Base-by-base conservation (phyloP, 2,113 vertebrate species). In the Neogale vison region DNA sequence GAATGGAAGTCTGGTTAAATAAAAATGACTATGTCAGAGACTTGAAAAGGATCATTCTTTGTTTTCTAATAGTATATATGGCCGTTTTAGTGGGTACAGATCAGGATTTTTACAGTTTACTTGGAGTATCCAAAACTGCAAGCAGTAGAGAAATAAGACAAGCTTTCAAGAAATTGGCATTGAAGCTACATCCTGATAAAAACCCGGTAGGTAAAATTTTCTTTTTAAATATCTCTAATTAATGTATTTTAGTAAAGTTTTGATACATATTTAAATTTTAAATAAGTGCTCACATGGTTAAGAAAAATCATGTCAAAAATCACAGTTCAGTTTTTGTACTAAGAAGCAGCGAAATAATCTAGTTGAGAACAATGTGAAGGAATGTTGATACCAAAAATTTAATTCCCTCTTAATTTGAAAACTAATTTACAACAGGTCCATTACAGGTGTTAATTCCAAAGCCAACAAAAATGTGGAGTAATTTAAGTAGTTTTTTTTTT, bases 151-250 rank as follows among this genome's bases (percentile, higher is more conserved):
- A 99, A 98, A 99, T 99, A 93, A 98, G 99, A 82, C 99, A 99
- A 88, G 99, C 99, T 4, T 99, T 99, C 97, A 99, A 99, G 98
- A 99, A 99, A 98, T 98, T 99, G 90, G 99, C 99, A 3, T 98
- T 99, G 47, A 99, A 99, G 86, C 99, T 99, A 98, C 99, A 99
- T 98, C 99, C 99, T n/a, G 99, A 99, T 98, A 99, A 99, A 98
- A 99, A 99, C 97, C 99, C 99, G 31, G 99, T 99, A 96, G 98
- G 99, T 99, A 91, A 67, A 69, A 4, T 69, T 95, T 95, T 96
- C 34, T 90, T 94, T 97, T 91, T 65, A 59, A 23, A 50, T 59
- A 34, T 85, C 15, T 59, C 18, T 91, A n/a, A 34, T 85, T 59
- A 42, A 39, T 87, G 7, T 61, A 72, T 93, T 80, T 84, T 87